Conservation (phyloP, 2,888 invertebrate species). For the Dromius quadrimaculatus region DNA sequence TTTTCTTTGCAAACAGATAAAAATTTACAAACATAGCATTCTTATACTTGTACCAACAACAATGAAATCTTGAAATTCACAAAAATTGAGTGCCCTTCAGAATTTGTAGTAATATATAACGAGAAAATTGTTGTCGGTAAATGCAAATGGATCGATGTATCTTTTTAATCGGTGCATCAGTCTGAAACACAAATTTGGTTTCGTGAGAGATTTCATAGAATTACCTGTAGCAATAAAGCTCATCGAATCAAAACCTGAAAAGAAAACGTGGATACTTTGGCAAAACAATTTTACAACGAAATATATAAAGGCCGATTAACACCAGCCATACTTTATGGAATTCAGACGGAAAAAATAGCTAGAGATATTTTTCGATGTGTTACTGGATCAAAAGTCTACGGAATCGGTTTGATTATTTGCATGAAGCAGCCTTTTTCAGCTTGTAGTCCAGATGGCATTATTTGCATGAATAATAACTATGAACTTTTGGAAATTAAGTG, state of each 20-base stretch:
- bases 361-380: constrained; percentile 13
- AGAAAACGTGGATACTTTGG: constrained; percentile 35
- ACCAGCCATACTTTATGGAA: constrained; percentile 42
- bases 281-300: constrained; percentile 35
- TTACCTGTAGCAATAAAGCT: constrained; percentile 46
- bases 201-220: constrained; percentile 40
- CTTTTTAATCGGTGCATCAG: constrained; percentile 43
- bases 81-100: background rate
- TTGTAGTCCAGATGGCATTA: constrained; percentile 47
- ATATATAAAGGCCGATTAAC: constrained; percentile 38
- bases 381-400: constrained; percentile 31
- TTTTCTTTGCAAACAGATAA: background rate
- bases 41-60: background rate
- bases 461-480: constrained; percentile 38
- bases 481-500: constrained; percentile 54
- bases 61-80: background rate
- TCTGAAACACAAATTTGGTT: constrained; percentile 43
- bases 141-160: constrained; percentile 41
- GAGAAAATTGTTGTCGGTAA: constrained; percentile 23
- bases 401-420: constrained; percentile 36
- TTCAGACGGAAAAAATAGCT: constrained; percentile 24
- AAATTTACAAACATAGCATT: background rate
- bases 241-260: constrained; percentile 51
- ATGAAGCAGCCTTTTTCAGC: constrained; percentile 38
- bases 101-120: background rate